These are phyloP conservation scores for Podocnemis expansa DNA, from an alignment of 2,113 vertebrate genomes.

Conservation along the genomic window DNA sequence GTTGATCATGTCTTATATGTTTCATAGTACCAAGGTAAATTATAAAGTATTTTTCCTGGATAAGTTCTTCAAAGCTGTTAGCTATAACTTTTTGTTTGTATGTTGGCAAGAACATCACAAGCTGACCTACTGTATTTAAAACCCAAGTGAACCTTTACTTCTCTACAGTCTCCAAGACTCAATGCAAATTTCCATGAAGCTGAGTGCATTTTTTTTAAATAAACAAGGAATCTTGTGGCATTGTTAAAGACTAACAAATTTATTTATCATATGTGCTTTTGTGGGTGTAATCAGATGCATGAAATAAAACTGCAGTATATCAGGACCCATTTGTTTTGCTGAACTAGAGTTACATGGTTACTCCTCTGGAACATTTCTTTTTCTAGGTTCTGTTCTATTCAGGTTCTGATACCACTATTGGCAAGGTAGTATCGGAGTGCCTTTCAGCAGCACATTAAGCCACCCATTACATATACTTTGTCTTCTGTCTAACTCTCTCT, in stretches of 20 bases:
- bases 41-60: background rate
- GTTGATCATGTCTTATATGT: background rate
- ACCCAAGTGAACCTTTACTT: background rate
- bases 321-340: too few species aligned
- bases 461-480: background rate
- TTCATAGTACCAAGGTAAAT: background rate
- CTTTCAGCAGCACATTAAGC: background rate
- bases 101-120: background rate
- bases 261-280: too few species aligned
- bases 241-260: too few species aligned
- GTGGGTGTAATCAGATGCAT: too few species aligned
- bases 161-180: background rate
- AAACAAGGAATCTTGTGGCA: too few species aligned
- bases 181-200: background rate
- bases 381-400: background rate
- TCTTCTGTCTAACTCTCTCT: background rate
- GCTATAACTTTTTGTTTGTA: background rate
- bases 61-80: background rate
- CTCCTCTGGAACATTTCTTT: too few species aligned
- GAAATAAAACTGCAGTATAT: too few species aligned
- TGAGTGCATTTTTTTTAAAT: too few species aligned
- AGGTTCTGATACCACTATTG: background rate
- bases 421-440: background rate
- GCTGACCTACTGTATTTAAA: background rate
- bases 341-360: too few species aligned